Evolutionary conservation across 2,888 invertebrate genomes (phyloP).

Genomic region (Melanostoma scalare): DNA sequence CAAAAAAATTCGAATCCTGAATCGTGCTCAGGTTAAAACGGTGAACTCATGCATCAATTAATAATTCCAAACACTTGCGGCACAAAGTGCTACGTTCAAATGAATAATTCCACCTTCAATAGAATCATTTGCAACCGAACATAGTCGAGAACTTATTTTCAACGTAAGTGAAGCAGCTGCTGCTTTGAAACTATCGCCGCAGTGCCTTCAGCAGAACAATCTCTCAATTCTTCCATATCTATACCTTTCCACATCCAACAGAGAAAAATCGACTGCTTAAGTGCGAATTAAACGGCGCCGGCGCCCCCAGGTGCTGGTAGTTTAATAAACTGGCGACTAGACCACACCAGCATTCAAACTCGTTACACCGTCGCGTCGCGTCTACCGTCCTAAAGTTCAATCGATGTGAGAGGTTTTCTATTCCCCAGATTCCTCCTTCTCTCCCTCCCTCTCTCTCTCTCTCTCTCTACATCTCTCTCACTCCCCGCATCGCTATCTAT

Average conservation of each 20-base stretch:
- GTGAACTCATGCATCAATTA: too few species aligned
- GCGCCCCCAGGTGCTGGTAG: constrained; percentile 43
- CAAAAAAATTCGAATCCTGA: too few species aligned
- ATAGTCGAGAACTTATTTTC: not conserved
- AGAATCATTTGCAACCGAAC: too few species aligned
- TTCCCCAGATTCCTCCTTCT: not conserved
- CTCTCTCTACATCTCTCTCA: not conserved
- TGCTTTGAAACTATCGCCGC: not conserved
- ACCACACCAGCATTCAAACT: not conserved
- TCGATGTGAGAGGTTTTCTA: constrained; percentile 5
- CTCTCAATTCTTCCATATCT: constrained; percentile 4
- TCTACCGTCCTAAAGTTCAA: constrained; percentile 13
- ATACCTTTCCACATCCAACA: not conserved
- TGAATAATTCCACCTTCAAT: too few species aligned
- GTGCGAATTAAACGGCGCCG: constrained; percentile 63
- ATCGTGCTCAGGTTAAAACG: too few species aligned
- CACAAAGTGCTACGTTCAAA: too few species aligned
- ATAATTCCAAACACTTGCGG: too few species aligned
- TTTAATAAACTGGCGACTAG: constrained; percentile 23
- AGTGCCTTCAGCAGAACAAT: constrained; percentile 14
- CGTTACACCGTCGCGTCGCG: too few species aligned
- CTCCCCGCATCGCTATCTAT: not conserved
- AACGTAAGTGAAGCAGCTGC: not conserved
- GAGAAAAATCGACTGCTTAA: constrained; percentile 33
- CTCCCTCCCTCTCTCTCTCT: not conserved